Percentiles rank a stretch among this genome's conserved stretches.
These are phyloP conservation scores for Andrena flavipes DNA, from an alignment of 2,888 invertebrate species.

Conservation along the genomic window DNA sequence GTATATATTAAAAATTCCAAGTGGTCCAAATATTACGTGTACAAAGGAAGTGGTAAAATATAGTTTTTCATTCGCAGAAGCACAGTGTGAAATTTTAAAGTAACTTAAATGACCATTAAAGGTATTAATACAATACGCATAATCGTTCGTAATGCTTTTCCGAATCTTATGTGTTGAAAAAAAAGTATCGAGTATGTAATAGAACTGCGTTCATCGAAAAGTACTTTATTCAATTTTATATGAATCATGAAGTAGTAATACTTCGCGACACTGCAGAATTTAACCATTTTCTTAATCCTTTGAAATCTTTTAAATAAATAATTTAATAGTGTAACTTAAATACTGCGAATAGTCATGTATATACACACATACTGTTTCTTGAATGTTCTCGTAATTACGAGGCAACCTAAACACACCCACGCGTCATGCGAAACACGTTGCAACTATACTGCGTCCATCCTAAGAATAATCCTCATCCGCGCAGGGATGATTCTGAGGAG, in stretches of 20 bases:
- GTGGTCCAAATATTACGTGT: background rate
- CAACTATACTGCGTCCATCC: too few species aligned
- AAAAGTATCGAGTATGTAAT: background rate
- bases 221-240: conserved; percentile 1
- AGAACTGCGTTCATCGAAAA: background rate
- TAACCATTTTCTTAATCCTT: background rate
- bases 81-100: background rate
- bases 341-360: conserved; percentile 23
- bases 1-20: too few species aligned
- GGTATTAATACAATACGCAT: too few species aligned
- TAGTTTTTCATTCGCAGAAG: background rate
- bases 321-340: conserved; percentile 27
- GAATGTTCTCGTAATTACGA: conserved; percentile 10
- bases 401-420: conserved; percentile 5
- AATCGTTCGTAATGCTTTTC: background rate
- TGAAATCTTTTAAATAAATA: conserved; percentile 30
- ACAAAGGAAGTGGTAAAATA: background rate
- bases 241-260: background rate
- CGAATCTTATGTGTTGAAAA: background rate
- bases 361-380: conserved; percentile 11
- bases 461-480: too few species aligned
- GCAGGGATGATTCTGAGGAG: too few species aligned
- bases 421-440: conserved; percentile 13
- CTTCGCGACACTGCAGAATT: background rate
- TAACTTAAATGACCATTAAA: background rate